Percentiles rank a stretch among this genome's conserved stretches.
phyloP scores from a whole-genome alignment of 2,113 vertebrate species.

The Gobius niger region DNA sequence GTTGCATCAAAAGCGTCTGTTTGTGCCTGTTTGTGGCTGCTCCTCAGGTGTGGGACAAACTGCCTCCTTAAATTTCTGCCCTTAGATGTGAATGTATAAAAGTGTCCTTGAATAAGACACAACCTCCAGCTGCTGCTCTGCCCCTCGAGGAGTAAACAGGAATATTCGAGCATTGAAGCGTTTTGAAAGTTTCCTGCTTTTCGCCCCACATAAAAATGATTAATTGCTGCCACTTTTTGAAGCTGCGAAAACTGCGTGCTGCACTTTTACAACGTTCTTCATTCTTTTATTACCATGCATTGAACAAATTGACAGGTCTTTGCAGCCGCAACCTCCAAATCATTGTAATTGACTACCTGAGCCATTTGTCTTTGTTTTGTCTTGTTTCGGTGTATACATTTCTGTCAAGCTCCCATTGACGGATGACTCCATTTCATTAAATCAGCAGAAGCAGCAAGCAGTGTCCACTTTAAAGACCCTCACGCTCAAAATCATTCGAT shows the following conservation, averaged over 20 bases:
- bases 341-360: conserved; percentile 1
- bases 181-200: conserved; percentile 6
- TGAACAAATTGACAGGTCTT: conserved; percentile 7
- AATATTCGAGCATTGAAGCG: conserved; percentile 5
- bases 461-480: conserved; percentile 1
- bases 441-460: not conserved
- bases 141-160: not conserved
- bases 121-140: not conserved
- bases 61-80: not conserved
- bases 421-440: not conserved
- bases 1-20: not conserved
- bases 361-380: conserved; percentile 2
- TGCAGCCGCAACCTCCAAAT: not conserved
- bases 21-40: not conserved
- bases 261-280: not conserved
- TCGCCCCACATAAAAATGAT: conserved; percentile 5
- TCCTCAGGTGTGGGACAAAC: not conserved
- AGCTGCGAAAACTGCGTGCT: not conserved
- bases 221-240: not conserved
- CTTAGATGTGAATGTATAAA: conserved; percentile 1
- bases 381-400: not conserved
- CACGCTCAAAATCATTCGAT: not conserved
- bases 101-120: conserved; percentile 6
- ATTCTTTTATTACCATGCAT: conserved; percentile 5
- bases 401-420: not conserved